phyloP scores from a whole-genome alignment of 1,140 invertebrate genomes.

The Lasioglossum albipes region DNA sequence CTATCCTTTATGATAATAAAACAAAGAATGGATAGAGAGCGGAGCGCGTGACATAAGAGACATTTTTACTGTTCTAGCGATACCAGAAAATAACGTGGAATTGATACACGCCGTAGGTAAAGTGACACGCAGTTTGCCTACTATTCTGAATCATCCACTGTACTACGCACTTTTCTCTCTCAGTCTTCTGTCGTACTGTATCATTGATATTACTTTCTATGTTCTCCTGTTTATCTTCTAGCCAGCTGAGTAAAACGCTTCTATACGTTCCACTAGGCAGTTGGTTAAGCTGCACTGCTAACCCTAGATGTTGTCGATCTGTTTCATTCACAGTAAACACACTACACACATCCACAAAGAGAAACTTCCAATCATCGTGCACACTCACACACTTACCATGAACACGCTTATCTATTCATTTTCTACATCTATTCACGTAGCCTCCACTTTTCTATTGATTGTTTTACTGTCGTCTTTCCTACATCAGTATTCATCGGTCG shows the following conservation, averaged over 20 bases:
- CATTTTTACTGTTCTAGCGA: conserved; percentile 79
- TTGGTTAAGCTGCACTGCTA: conserved; percentile 52
- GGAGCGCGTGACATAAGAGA: conserved; percentile 49
- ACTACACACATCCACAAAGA: conserved; percentile 5
- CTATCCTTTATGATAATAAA: no score
- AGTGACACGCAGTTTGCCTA: conserved; percentile 65
- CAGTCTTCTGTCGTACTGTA: conserved; percentile 33
- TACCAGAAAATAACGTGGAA: conserved; percentile 76
- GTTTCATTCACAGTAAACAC: conserved; percentile 23
- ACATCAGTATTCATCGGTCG: background rate
- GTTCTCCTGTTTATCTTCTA: conserved; percentile 35
- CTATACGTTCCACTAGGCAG: conserved; percentile 48
- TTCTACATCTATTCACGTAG: conserved; percentile 31
- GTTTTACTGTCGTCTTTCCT: conserved; percentile 8
- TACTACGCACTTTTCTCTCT: conserved; percentile 41
- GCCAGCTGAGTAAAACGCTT: conserved; percentile 64
- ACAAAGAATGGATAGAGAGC: background rate
- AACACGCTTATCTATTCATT: conserved; percentile 15
- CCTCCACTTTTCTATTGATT: background rate
- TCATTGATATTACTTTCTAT: conserved; percentile 13
- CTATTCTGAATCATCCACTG: conserved; percentile 48
- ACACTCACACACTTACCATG: conserved; percentile 22
- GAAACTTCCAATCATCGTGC: background rate
- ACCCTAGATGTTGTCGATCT: conserved; percentile 37
- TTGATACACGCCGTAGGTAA: conserved; percentile 80